Base-by-base conservation (phyloP, 64 coral and sea anemone genomes). In the Montipora cactus region DNA sequence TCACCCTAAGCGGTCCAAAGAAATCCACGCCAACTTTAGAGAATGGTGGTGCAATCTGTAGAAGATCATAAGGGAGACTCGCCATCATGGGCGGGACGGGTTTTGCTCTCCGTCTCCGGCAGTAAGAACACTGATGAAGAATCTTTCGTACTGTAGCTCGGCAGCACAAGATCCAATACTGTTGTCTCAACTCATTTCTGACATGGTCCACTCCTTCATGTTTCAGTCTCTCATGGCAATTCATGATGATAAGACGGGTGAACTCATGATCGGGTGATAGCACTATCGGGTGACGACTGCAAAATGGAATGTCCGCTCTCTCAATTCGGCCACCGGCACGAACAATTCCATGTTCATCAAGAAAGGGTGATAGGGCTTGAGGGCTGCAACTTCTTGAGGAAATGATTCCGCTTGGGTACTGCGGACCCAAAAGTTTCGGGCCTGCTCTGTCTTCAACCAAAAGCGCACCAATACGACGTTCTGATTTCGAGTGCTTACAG, bases 1-100 rank as follows among this genome's bases (percentile, higher is more conserved):
- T 89, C 51, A 89, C 87, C 15, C 45, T 68, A 44, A 85, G 59
- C 4, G 61, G 81, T 46, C 62, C 82, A 86, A 86, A 86, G 64
- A 69, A 86, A 51, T 86, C 82, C 12, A 86, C 28, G 11, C 82
- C 82, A 86, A 72, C 62, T 51, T 72, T 86, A 18, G 62, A 86
- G 82, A 86, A 86, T 67, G 44, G 3, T 69, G 82, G 82, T 20
- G 46, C 64, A 71, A 72, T 7, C 47, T 71, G 62, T 72, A 86
- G 18, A 47, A 59, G 44, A 72, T 86, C 82, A 67, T 45, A 69
- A 47, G 82, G 82, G 1, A 86, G 44, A 47, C 61, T 18, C 0
- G 15, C 64, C 58, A 64, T 83, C 37, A 83, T 22, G 6, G 80
- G 55, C 25, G 37, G 16, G 19, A 22, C 53, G 58, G 53, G 80